Percentiles rank a stretch among this genome's conserved stretches.
These are phyloP conservation scores for Lepidochrysops patricia DNA, from an alignment of 2,888 invertebrate genomes.

Conservation along the genomic window DNA sequence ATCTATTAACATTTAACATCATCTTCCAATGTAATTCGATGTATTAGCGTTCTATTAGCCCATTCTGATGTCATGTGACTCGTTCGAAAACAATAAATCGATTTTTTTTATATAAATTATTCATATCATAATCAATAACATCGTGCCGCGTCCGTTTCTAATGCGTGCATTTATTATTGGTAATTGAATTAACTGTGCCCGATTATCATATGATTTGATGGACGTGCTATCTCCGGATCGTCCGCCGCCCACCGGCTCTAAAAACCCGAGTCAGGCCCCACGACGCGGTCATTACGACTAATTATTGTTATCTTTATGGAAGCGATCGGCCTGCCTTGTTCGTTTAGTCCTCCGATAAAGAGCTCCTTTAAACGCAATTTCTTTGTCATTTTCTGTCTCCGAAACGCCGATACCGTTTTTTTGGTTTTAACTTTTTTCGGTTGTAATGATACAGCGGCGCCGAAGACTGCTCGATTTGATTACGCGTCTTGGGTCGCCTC, in stretches of 20 bases:
- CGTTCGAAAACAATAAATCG: conserved; percentile 64
- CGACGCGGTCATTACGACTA: conserved; percentile 65
- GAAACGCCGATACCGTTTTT: conserved; percentile 33
- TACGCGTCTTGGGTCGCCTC: conserved; percentile 42
- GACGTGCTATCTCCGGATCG: conserved; percentile 68
- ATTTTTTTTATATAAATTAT: conserved; percentile 69
- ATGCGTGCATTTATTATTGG: conserved; percentile 74
- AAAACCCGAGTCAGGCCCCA: conserved; percentile 40
- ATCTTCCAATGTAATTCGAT: conserved; percentile 7
- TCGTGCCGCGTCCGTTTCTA: conserved; percentile 66
- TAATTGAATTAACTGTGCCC: conserved; percentile 72
- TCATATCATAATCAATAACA: conserved; percentile 72
- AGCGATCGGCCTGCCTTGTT: conserved; percentile 61
- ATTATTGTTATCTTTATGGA: conserved; percentile 73
- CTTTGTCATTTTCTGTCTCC: conserved; percentile 50
- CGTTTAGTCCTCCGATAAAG: conserved; percentile 51
- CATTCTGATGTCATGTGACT: conserved; percentile 34
- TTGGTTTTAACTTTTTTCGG: conserved; percentile 37
- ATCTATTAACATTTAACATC: not conserved
- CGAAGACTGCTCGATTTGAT: conserved; percentile 39
- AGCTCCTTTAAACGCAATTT: conserved; percentile 55
- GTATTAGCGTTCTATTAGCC: conserved; percentile 10
- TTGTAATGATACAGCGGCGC: conserved; percentile 56
- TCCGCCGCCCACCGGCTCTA: conserved; percentile 61
- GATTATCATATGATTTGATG: conserved; percentile 75